Conservation (phyloP, 2,113 vertebrate genomes). For the Brienomyrus brachyistius region DNA sequence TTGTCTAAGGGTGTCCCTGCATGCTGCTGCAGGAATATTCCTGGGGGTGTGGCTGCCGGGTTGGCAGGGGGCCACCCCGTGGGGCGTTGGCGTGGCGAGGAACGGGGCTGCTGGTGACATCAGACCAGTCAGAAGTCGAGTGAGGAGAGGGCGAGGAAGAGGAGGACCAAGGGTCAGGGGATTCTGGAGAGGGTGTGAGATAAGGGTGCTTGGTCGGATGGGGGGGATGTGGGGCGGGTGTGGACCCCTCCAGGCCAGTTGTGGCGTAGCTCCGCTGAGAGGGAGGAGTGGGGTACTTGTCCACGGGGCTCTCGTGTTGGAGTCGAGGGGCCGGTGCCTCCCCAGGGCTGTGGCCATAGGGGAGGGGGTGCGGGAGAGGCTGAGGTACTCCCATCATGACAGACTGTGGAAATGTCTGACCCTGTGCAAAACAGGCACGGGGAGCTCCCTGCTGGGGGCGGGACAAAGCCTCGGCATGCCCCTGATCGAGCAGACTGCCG, state of each 20-base stretch:
- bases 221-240: slow-evolving; percentile 75
- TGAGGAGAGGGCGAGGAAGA: slow-evolving; percentile 74
- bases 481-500: not conserved
- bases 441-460: slow-evolving; percentile 45
- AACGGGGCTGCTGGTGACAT: slow-evolving; percentile 86
- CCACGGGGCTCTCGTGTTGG: slow-evolving; percentile 81
- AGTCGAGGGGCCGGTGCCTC: slow-evolving; percentile 54
- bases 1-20: slow-evolving; percentile 71
- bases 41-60: slow-evolving; percentile 60
- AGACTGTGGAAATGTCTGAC: slow-evolving; percentile 76
- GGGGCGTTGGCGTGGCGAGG: slow-evolving; percentile 62
- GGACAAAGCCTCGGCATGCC: slow-evolving; percentile 43
- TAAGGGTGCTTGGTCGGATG: slow-evolving; percentile 86
- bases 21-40: slow-evolving; percentile 67
- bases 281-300: slow-evolving; percentile 87
- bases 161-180: slow-evolving; percentile 92
- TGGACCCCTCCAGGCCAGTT: slow-evolving; percentile 61
- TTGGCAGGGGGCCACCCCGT: slow-evolving; percentile 72
- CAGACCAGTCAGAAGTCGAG: slow-evolving; percentile 94
- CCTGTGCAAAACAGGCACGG: slow-evolving; percentile 58
- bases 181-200: slow-evolving; percentile 87
- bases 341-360: slow-evolving; percentile 52
- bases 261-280: slow-evolving; percentile 83
- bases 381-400: slow-evolving; percentile 62
- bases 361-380: slow-evolving; percentile 50